Base-by-base conservation (phyloP, 2,797 vertebrate genomes). In the Taeniopygia guttata region DNA sequence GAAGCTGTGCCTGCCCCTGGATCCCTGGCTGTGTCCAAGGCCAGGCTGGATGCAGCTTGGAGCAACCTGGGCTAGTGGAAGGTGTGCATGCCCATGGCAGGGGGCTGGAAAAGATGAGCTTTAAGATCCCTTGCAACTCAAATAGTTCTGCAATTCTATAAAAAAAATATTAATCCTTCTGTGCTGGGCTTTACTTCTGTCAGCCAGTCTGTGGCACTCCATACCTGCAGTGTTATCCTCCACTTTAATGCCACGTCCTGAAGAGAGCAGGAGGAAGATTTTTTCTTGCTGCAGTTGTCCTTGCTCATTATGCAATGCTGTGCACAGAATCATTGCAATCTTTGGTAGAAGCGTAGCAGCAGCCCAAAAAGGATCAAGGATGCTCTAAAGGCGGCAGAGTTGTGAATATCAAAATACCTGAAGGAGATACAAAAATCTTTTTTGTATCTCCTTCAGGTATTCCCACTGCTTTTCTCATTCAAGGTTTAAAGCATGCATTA, bases 251-350 rank as follows among this genome's bases (percentile, higher is more conserved):
- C 68, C 23, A 8, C 26, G 48, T 46, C 34, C 32, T 80, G 52
- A 69, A 56, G 26, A 84, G 26, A 51, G 34, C 25, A 62, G 40
- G 36, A 80, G 7, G n/a, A 80, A 9, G 26, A 21, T 2, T 0
- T 78, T 84, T 67, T 46, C 16, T 48, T 84, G 26, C 36, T 19
- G 0, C 48, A 20, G 29, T 3, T 1, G 56, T 74, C 48, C 52
- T 54, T 72, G 22, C n/a, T 72, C 0, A 0, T 49, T 78, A n/a
- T 9, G 23, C 32, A 25, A 0, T 36, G 10, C 22, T 29, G 12
- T 27, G 18, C 8, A 0, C 13, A 5, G 17, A 52, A 10, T 55
- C 25, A 32, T 38, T 0, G 0, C 23, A 22, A 1, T 25, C 29
- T 80, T 55, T 49, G 32, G 21, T 56, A 34, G 56, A 59, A 68